Evolutionary conservation across 64 coral and sea anemone genomes (phyloP).

Genomic region (Cladopsammia gracilis): DNA sequence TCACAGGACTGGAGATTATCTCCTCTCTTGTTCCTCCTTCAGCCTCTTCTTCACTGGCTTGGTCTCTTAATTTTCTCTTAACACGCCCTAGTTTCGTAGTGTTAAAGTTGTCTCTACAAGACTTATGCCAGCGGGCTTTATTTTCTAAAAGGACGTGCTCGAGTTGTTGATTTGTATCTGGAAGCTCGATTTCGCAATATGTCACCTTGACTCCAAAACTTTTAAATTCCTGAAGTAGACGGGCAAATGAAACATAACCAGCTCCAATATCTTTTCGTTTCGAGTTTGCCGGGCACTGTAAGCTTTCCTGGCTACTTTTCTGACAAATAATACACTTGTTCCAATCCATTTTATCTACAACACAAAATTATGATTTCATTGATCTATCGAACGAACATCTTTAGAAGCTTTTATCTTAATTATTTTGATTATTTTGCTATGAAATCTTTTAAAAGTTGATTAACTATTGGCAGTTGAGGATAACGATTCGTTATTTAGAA

Average conservation of each 20-base stretch:
- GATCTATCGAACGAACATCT: neutral
- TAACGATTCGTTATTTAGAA: neutral
- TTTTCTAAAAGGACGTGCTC: constrained; percentile 48
- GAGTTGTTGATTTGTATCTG: constrained; percentile 58
- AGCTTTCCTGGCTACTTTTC: constrained; percentile 48
- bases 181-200: constrained; percentile 13
- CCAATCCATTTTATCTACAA: constrained; percentile 69
- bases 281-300: constrained; percentile 69
- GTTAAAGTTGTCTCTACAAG: constrained; percentile 39
- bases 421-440: constrained; percentile 4
- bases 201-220: constrained; percentile 42
- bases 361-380: neutral
- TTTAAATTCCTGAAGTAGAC: constrained; percentile 50
- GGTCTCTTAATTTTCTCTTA: constrained; percentile 32
- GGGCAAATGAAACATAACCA: constrained; percentile 67
- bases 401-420: neutral
- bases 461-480: neutral
- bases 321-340: constrained; percentile 78
- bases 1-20: constrained; percentile 9
- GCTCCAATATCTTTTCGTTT: constrained; percentile 77
- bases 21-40: constrained; percentile 19
- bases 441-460: neutral
- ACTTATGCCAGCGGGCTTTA: constrained; percentile 70
- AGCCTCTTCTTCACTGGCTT: constrained; percentile 26
- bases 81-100: constrained; percentile 48